phyloP scores from a whole-genome alignment of 2,888 invertebrate species.

The Rosalia funebris region DNA sequence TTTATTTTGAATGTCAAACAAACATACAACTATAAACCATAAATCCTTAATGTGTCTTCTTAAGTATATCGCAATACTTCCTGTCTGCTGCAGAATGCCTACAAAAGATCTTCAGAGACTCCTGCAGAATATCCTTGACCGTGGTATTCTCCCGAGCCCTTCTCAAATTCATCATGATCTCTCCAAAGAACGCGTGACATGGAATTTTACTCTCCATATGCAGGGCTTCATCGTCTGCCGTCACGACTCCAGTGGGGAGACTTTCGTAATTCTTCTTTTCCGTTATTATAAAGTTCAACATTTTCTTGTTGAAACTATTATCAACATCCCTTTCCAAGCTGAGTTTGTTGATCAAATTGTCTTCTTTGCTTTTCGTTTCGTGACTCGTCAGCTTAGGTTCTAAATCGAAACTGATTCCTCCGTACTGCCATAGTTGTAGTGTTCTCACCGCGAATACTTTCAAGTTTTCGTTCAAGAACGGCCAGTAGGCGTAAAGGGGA shows the following conservation, averaged over 20 bases:
- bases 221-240: conserved; percentile 59
- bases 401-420: conserved; percentile 64
- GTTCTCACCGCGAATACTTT: conserved; percentile 67
- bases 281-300: conserved; percentile 39
- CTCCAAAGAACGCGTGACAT: conserved; percentile 63
- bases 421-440: conserved; percentile 68
- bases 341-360: not conserved
- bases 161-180: conserved; percentile 55
- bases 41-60: conserved; percentile 17
- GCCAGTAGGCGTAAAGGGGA: conserved; percentile 67
- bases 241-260: conserved; percentile 55
- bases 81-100: conserved; percentile 50
- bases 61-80: conserved; percentile 50
- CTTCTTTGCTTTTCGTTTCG: not conserved
- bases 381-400: conserved; percentile 10
- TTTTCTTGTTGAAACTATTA: conserved; percentile 27
- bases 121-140: conserved; percentile 47
- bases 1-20: conserved; percentile 14
- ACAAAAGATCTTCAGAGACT: conserved; percentile 57
- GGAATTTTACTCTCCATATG: conserved; percentile 62
- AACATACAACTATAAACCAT: conserved; percentile 5
- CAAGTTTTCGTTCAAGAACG: conserved; percentile 62
- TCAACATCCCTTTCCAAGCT: not conserved
- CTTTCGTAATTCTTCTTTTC: conserved; percentile 43
- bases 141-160: conserved; percentile 43